A percentile compares a stretch with the other conserved stretches of the same genome.
These are phyloP conservation scores for Priapulus caudatus DNA, from an alignment of 2,888 invertebrate species.

Conservation along the genomic window DNA sequence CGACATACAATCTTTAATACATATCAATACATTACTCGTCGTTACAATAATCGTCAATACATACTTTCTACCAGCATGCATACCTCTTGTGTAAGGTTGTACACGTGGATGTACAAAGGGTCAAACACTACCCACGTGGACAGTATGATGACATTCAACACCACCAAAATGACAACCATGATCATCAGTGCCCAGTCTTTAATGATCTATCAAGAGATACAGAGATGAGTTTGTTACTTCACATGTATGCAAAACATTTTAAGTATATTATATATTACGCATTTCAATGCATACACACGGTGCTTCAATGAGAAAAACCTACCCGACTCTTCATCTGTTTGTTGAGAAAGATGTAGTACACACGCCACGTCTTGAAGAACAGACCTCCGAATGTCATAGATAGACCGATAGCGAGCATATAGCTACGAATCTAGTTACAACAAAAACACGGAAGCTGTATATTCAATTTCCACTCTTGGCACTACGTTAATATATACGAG, in stretches of 20 bases:
- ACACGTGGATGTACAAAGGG: slow-evolving; percentile 14
- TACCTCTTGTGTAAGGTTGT: not conserved
- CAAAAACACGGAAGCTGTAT: no score
- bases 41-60: no score
- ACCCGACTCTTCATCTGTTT: not conserved
- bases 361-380: slow-evolving; percentile 29
- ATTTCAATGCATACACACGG: no score
- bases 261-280: no score
- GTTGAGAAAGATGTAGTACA: slow-evolving; percentile 10
- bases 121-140: slow-evolving; percentile 22
- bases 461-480: no score
- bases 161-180: slow-evolving; percentile 18
- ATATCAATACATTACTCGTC: no score
- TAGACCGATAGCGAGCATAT: not conserved
- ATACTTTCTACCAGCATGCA: no score
- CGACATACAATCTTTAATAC: no score
- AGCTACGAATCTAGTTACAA: not conserved
- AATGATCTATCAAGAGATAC: slow-evolving; percentile 20
- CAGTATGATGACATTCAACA: slow-evolving; percentile 23
- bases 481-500: no score
- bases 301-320: no score
- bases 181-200: slow-evolving; percentile 24
- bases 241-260: no score
- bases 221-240: no score
- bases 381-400: slow-evolving; percentile 23